phyloP scores from a whole-genome alignment of 2,888 invertebrate genomes.

The Dastarcus helophoroides region DNA sequence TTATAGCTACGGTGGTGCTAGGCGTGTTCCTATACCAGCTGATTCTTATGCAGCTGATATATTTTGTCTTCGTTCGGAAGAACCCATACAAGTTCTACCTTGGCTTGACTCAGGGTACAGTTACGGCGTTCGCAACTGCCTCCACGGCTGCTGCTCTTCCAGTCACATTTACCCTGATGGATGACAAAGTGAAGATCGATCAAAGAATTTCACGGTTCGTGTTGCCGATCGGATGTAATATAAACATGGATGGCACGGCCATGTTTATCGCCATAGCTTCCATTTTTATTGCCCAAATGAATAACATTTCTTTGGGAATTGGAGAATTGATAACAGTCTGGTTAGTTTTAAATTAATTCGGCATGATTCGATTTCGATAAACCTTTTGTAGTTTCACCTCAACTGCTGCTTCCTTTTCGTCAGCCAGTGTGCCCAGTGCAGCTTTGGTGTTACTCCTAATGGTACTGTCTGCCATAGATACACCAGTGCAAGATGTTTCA shows the following conservation, averaged over 20 bases:
- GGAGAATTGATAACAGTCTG: constrained; percentile 81
- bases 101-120: constrained; percentile 50
- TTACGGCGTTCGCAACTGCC: constrained; percentile 82
- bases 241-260: constrained; percentile 88
- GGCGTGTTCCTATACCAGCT: constrained; percentile 79
- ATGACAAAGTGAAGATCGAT: constrained; percentile 70
- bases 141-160: constrained; percentile 87
- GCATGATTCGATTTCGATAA: not conserved
- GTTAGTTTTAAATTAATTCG: too few relatives aligned
- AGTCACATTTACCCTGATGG: constrained; percentile 74
- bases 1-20: constrained; percentile 69
- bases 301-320: constrained; percentile 63
- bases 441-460: constrained; percentile 71
- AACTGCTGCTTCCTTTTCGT: constrained; percentile 79
- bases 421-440: constrained; percentile 78
- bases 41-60: constrained; percentile 72
- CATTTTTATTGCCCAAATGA: constrained; percentile 81
- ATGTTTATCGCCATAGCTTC: constrained; percentile 81
- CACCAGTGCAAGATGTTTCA: constrained; percentile 70
- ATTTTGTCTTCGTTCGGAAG: constrained; percentile 64
- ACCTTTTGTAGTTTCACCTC: constrained; percentile 54
- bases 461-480: constrained; percentile 70
- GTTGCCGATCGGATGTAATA: constrained; percentile 81
- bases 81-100: constrained; percentile 83
- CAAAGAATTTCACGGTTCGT: constrained; percentile 77